phyloP scores from a whole-genome alignment of 2,888 invertebrate species.

The Chalcis sispes region DNA sequence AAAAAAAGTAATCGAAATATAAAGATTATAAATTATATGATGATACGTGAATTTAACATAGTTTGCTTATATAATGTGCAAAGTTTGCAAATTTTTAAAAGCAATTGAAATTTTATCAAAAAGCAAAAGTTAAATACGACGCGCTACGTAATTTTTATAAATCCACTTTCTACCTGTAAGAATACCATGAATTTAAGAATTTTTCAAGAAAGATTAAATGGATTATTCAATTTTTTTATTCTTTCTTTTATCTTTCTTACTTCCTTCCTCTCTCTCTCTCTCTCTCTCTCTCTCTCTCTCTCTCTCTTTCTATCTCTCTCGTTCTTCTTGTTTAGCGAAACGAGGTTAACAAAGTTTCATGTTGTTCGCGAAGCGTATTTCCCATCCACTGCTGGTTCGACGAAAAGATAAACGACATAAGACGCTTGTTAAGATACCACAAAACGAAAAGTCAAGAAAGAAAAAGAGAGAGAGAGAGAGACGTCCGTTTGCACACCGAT shows the following conservation, averaged over 20 bases:
- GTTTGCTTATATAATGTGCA: no score
- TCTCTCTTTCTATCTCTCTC: neutral
- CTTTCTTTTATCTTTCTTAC: neutral
- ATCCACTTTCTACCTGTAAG: no score
- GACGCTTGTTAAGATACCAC: constrained; percentile 24
- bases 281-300: neutral
- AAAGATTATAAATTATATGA: no score
- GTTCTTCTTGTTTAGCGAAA: no score
- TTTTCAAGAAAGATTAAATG: constrained; percentile 7
- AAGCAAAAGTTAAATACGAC: no score
- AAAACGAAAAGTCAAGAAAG: neutral
- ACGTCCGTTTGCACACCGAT: neutral
- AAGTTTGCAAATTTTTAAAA: no score
- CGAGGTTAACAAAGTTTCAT: constrained; percentile 32
- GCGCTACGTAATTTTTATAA: no score
- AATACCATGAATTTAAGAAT: no score
- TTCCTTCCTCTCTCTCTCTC: neutral
- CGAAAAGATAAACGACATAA: constrained; percentile 29
- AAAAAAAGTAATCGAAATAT: no score
- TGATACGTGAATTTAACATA: no score
- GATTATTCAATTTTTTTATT: constrained; percentile 34
- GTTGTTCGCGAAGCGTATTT: no score
- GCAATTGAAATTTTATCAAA: no score
- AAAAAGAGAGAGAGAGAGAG: neutral
- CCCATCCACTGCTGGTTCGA: constrained; percentile 3